Percentiles rank a stretch among this genome's conserved stretches.
These are phyloP conservation scores for Eueremaeus valkanovi DNA, from an alignment of 2,888 invertebrate genomes.

Conservation along the genomic window DNA sequence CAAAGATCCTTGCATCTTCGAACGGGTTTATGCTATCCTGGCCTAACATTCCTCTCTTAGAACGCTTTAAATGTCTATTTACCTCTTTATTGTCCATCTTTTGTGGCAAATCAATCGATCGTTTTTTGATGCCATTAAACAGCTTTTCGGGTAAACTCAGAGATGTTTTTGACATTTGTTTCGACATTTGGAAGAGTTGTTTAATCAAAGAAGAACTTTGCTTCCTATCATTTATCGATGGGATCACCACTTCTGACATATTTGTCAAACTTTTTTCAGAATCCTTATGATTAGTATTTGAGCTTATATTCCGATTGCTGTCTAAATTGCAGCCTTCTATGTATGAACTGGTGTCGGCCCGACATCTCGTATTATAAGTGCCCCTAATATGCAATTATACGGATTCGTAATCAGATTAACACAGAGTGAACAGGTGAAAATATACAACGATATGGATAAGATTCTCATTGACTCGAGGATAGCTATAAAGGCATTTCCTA, in stretches of 20 bases:
- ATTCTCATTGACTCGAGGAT: too few species aligned
- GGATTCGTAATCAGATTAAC: too few species aligned
- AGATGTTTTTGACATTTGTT: neutral
- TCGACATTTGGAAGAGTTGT: conserved; percentile 14
- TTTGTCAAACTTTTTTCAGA: neutral
- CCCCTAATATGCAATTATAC: neutral
- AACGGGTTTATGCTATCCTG: conserved; percentile 27
- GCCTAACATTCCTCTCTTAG: conserved; percentile 15
- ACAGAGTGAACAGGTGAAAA: too few species aligned
- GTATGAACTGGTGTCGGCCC: conserved; percentile 5
- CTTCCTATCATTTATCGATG: neutral
- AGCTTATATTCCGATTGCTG: neutral
- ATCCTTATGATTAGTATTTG: too few species aligned
- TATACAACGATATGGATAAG: too few species aligned
- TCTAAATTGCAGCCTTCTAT: neutral
- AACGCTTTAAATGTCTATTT: neutral
- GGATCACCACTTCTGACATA: neutral
- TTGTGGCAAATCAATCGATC: neutral
- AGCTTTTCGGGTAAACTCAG: conserved; percentile 10
- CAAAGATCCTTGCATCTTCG: conserved; percentile 13
- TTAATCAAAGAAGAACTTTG: neutral
- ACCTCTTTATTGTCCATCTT: neutral
- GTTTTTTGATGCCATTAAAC: neutral
- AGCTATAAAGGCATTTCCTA: too few species aligned
- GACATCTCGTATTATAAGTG: conserved; percentile 18